Base-by-base conservation (phyloP, 1,140 invertebrate species). In the Pseudomyrmex concolor region DNA sequence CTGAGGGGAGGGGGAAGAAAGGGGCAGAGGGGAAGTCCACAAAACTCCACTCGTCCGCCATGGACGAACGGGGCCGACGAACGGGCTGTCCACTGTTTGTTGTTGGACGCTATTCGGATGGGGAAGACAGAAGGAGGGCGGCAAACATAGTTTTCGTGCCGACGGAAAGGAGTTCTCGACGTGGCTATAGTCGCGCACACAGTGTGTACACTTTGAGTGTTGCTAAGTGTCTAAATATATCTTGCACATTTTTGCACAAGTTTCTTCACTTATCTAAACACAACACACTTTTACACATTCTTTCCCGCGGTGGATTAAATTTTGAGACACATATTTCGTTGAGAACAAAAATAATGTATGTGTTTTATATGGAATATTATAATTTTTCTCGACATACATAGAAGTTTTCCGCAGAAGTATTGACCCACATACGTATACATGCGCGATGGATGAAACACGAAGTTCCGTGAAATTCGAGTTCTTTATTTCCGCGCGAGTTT, bases 131-230 rank as follows among this genome's bases (percentile, higher is more conserved):
- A 78, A 70, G 62, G n/a, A 78, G 87, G 87, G 57, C 89, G 88
- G 87, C 89, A 93, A 93, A 93, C 89, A 92, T 91, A 91, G 91
- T 92, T 90, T 88, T 88, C 80, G 70, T 86, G 88, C 22, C 66
- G 72, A 34, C 76, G 57, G 76, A 82, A 84, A 87, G 67, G 72
- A 87, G 50, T 72, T 59, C 71, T 22, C 57, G 45, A 59, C 51
- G 48, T 59, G 57, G 45, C 13, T 17, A 45, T 55, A 55, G 51
- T 50, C 51, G 63, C 43, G 34, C 34, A 34, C 34, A 34, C 34
- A 34, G 34, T 34, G 34, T 34, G 34, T 34, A 34, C 34, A 34
- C 34, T 34, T 34, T 34, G 34, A 34, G 34, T 34, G 34, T 34
- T 34, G 34, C 34, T 51, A 51, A 13, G 10, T 51, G 50, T 51